Conservation (phyloP, 2,797 vertebrate genomes). For the Holocentrus rufus region DNA sequence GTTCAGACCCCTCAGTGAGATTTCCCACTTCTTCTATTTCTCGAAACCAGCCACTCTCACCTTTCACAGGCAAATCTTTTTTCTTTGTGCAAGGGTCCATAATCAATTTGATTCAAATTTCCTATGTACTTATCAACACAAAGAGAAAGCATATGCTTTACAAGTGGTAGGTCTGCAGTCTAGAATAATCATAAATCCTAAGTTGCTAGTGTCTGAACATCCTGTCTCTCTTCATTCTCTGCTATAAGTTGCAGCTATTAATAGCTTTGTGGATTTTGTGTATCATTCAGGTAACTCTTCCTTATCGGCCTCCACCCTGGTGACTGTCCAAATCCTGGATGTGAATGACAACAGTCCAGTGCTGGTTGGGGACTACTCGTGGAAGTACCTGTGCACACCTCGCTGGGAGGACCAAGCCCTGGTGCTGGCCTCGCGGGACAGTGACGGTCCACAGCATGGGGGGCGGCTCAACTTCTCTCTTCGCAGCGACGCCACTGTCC, state of each 20-base stretch:
- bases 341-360: slow-evolving; percentile 83
- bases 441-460: slow-evolving; percentile 78
- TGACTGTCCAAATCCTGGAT: slow-evolving; percentile 85
- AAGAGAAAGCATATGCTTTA: no score
- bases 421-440: slow-evolving; percentile 82
- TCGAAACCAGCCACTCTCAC: no score
- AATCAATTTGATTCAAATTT: no score
- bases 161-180: no score
- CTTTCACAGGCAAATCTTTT: no score
- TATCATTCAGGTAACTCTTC: slow-evolving; percentile 79
- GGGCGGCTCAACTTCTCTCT: slow-evolving; percentile 85
- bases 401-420: slow-evolving; percentile 85
- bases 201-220: no score
- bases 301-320: slow-evolving; percentile 81
- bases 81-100: no score
- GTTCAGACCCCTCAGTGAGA: no score
- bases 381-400: slow-evolving; percentile 87
- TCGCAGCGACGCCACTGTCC: slow-evolving; percentile 82
- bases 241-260: neutral
- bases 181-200: no score
- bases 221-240: no score
- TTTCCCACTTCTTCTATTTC: no score
- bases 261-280: neutral
- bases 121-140: no score
- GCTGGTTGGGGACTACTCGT: slow-evolving; percentile 81